Conservation (phyloP, 1,140 invertebrate genomes). For the Macrosteles quadrilineatus region DNA sequence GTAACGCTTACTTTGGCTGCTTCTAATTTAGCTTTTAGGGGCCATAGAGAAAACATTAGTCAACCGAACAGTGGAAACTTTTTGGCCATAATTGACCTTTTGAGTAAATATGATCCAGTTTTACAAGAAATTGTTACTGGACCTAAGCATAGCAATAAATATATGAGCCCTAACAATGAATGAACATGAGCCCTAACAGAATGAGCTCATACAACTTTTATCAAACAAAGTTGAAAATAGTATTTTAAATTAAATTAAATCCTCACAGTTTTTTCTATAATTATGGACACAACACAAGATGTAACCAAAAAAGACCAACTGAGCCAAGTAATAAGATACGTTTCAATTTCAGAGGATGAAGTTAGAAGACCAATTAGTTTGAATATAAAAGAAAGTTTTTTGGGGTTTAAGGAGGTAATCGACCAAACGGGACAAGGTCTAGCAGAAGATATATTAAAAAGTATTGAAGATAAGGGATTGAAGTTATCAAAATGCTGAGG, state of each 20-base stretch:
- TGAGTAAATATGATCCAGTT: too few species aligned
- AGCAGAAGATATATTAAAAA: constrained; percentile 18
- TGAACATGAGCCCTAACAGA: constrained; percentile 29
- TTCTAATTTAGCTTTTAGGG: too few species aligned
- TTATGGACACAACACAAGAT: constrained; percentile 33
- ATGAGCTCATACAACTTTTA: constrained; percentile 29
- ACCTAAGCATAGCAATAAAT: too few species aligned
- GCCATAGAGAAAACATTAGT: too few species aligned
- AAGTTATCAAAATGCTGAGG: constrained; percentile 41
- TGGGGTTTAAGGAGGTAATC: constrained; percentile 22
- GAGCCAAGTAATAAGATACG: constrained; percentile 23
- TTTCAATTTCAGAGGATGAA: too few species aligned
- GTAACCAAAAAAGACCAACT: constrained; percentile 29
- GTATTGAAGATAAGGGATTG: constrained; percentile 12
- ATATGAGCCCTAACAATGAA: constrained; percentile 4
- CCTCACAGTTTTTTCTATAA: constrained; percentile 29
- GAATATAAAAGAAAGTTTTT: constrained; percentile 29
- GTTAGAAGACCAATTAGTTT: background rate
- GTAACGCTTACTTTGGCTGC: too few species aligned
- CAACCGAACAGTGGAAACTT: too few species aligned
- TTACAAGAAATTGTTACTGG: too few species aligned
- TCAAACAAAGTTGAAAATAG: constrained; percentile 24
- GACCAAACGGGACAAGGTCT: constrained; percentile 13
- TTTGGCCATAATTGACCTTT: too few species aligned
- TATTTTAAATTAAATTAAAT: constrained; percentile 26